A percentile compares a stretch with the other conserved stretches of the same genome.
Evolutionary conservation across 1,140 invertebrate species (phyloP).

Genomic region (Drosophila pandora): DNA sequence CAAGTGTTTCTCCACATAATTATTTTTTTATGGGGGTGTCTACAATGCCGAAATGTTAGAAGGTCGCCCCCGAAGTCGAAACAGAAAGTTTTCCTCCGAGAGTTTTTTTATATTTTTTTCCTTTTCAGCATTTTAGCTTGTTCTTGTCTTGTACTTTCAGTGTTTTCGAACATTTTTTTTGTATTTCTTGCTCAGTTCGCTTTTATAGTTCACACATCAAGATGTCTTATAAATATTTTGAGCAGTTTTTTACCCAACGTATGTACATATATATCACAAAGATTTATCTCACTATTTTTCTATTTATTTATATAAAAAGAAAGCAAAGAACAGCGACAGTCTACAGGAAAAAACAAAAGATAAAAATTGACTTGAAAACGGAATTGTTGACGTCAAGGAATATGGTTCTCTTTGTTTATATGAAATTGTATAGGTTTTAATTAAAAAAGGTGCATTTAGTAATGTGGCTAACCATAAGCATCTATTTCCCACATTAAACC

Average conservation of each 20-base stretch:
- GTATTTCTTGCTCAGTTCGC: slow-evolving; percentile 8
- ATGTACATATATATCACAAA: slow-evolving; percentile 28
- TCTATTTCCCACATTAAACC: not conserved
- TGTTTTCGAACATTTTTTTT: slow-evolving; percentile 35
- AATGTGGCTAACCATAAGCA: not conserved
- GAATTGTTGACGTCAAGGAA: slow-evolving; percentile 58
- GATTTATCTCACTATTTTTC: slow-evolving; percentile 54
- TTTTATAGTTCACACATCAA: slow-evolving; percentile 55
- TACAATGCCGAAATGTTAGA: slow-evolving; percentile 48
- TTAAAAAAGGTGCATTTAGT: not conserved
- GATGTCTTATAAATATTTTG: slow-evolving; percentile 57
- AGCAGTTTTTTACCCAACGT: slow-evolving; percentile 5
- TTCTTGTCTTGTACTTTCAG: slow-evolving; percentile 38
- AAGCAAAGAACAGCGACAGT: not conserved
- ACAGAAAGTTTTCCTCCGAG: slow-evolving; percentile 42
- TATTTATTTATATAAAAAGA: slow-evolving; percentile 37
- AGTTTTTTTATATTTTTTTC: slow-evolving; percentile 13
- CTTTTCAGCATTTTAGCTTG: slow-evolving; percentile 36
- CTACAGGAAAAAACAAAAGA: slow-evolving; percentile 46
- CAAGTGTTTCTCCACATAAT: slow-evolving; percentile 58
- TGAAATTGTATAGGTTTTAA: slow-evolving; percentile 27
- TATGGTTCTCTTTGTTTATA: slow-evolving; percentile 48
- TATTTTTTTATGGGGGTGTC: slow-evolving; percentile 41
- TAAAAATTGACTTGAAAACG: slow-evolving; percentile 11
- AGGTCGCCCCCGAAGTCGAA: slow-evolving; percentile 20